Conservation (phyloP, 2,797 vertebrate species). For the Gila robusta region DNA sequence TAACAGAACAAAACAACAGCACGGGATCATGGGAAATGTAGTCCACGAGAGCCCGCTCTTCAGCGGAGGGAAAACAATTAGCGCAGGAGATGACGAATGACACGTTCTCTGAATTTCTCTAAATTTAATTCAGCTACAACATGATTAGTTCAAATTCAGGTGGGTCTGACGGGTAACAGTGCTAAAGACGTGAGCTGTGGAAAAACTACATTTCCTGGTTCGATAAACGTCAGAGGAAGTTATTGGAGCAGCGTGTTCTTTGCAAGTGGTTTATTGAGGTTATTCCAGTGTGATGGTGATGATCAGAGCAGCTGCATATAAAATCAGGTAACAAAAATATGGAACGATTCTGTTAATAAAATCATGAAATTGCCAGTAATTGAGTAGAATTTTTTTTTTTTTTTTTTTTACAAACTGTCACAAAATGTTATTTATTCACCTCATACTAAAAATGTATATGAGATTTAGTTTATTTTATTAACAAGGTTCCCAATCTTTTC, state of each 20-base stretch:
- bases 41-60: conserved; percentile 21
- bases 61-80: background rate
- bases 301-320: background rate
- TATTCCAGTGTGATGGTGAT: background rate
- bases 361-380: background rate
- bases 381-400: background rate
- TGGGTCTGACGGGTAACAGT: background rate
- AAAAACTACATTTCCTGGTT: conserved; percentile 36
- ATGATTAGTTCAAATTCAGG: background rate
- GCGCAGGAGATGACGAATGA: background rate
- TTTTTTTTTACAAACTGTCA: background rate
- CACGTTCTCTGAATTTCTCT: background rate
- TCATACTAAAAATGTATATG: background rate
- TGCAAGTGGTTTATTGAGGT: background rate
- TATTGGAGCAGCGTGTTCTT: background rate
- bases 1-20: background rate
- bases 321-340: background rate
- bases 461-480: background rate
- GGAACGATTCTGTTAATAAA: background rate
- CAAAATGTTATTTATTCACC: background rate
- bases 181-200: background rate
- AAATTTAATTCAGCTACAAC: background rate
- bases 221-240: conserved; percentile 5
- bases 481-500: background rate
- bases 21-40: conserved; percentile 62